Percentiles rank a stretch among this genome's conserved stretches.
phyloP scores from a whole-genome alignment of 2,797 vertebrate genomes.

The Acrossocheilus wenchowensis region DNA sequence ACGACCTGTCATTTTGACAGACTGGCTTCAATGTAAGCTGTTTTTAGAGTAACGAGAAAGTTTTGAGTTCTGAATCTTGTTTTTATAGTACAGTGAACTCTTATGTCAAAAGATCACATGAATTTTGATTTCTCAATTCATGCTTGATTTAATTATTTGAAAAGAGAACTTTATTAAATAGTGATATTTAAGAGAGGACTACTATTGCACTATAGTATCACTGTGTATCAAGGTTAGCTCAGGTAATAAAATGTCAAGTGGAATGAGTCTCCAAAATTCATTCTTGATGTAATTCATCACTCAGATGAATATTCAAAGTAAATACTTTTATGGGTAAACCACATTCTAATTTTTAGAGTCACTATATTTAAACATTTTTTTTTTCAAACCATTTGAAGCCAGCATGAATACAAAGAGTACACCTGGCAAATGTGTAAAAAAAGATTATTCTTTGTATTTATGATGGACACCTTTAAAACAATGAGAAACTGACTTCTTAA shows the following conservation, averaged over 20 bases:
- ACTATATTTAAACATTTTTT: not conserved
- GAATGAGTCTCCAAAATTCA: not conserved
- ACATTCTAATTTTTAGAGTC: not conserved
- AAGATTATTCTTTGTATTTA: not conserved
- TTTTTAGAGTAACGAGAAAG: no score
- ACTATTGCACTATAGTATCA: not conserved
- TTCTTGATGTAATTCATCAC: not conserved
- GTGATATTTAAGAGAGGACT: not conserved
- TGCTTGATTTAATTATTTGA: not conserved
- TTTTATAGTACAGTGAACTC: no score
- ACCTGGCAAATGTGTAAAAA: not conserved
- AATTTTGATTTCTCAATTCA: not conserved
- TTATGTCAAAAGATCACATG: no score
- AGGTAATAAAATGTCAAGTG: not conserved
- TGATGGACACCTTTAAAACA: not conserved
- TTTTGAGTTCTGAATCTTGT: no score
- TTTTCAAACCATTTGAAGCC: not conserved
- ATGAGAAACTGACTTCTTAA: conserved; percentile 3
- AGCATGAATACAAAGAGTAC: not conserved
- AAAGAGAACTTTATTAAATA: not conserved
- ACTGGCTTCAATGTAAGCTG: no score
- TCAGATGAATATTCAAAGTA: not conserved
- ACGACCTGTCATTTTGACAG: no score
- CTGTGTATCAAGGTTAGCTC: not conserved
- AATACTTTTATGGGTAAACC: not conserved